Evolutionary conservation across 2,797 vertebrate genomes (phyloP).

Genomic region (Spinus olivaceus): DNA sequence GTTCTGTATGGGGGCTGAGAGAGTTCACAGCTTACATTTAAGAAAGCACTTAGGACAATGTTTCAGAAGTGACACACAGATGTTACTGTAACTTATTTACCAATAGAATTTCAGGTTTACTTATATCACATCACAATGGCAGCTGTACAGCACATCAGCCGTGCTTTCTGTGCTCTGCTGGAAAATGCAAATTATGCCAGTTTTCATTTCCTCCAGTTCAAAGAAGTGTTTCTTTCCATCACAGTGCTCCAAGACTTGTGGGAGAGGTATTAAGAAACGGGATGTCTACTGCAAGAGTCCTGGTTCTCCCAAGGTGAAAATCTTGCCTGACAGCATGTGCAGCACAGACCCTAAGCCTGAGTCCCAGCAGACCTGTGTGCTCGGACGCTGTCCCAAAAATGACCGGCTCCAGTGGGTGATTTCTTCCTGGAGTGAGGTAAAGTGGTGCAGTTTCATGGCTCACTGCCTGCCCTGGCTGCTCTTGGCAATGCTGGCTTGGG

Average conservation of each 20-base stretch:
- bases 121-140: neutral
- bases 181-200: neutral
- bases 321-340: constrained; percentile 85
- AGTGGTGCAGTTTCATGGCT: neutral
- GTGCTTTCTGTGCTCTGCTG: neutral
- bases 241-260: constrained; percentile 96
- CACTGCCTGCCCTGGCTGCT: neutral
- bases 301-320: constrained; percentile 70
- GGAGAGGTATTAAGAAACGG: constrained; percentile 88
- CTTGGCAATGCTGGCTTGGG: neutral
- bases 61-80: neutral
- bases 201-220: neutral
- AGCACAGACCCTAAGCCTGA: constrained; percentile 79
- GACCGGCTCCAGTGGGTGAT: constrained; percentile 88
- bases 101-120: neutral
- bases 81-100: neutral
- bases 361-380: constrained; percentile 87
- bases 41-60: neutral
- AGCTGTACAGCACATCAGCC: neutral
- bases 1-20: neutral
- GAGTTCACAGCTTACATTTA: neutral
- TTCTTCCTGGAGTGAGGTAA: constrained; percentile 92
- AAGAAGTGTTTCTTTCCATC: neutral
- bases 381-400: constrained; percentile 91
- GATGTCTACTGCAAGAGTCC: constrained; percentile 84